Conservation (phyloP, 2,888 invertebrate genomes). For the Tolmerus cingulatus region DNA sequence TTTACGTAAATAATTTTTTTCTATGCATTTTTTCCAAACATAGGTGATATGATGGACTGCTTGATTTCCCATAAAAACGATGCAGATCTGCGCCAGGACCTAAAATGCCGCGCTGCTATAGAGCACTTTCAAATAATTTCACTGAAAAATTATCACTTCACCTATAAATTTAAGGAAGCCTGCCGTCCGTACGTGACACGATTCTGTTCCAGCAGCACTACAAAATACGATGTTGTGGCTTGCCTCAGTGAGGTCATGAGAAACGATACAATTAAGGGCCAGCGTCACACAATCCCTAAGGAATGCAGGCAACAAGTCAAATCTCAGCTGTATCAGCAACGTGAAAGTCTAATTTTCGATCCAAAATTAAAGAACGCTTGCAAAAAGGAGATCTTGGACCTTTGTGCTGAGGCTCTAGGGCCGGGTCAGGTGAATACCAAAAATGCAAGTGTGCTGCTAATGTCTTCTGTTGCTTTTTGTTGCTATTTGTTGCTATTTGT, state of each 20-base stretch:
- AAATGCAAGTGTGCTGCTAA: slow-evolving; percentile 52
- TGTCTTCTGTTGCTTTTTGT: neutral
- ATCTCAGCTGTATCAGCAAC: slow-evolving; percentile 89
- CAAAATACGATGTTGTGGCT: slow-evolving; percentile 75
- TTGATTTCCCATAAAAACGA: slow-evolving; percentile 91
- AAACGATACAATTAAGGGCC: slow-evolving; percentile 82
- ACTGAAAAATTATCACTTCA: slow-evolving; percentile 91
- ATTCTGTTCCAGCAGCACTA: slow-evolving; percentile 74
- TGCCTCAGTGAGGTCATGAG: slow-evolving; percentile 83
- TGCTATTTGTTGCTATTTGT: neutral
- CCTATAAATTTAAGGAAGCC: slow-evolving; percentile 92
- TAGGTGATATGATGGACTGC: slow-evolving; percentile 90
- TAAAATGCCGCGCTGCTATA: slow-evolving; percentile 89
- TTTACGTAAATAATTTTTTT: neutral
- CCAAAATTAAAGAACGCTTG: slow-evolving; percentile 86
- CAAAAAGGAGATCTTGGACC: slow-evolving; percentile 75
- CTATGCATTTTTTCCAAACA: neutral
- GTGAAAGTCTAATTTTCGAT: slow-evolving; percentile 88
- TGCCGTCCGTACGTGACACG: slow-evolving; percentile 83
- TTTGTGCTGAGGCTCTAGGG: slow-evolving; percentile 76
- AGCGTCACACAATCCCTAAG: slow-evolving; percentile 81
- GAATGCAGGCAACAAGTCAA: slow-evolving; percentile 91
- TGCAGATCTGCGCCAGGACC: slow-evolving; percentile 76
- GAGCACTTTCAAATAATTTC: slow-evolving; percentile 97
- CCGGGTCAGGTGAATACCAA: slow-evolving; percentile 68